Evolutionary conservation across 2,113 vertebrate genomes (phyloP), one percentile per base, ranked within the genome.

Genomic region (Nibea albiflora): DNA sequence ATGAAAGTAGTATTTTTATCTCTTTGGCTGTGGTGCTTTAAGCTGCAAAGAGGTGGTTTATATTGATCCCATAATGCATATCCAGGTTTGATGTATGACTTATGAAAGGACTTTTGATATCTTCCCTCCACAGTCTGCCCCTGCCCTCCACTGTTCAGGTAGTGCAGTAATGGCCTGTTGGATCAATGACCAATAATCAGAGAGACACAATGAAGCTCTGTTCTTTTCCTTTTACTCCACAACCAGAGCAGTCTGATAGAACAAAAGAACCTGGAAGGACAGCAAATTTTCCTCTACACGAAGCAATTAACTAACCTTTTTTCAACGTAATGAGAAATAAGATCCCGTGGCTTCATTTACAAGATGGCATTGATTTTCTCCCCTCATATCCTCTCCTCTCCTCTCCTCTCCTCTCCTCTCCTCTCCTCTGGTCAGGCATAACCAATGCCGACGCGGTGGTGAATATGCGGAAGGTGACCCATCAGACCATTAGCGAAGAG

Each of bases 401-500:
- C 11, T 56, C 11, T 61, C 20, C 35, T 39, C 35, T 39, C 20
- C 8, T 66, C 58, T 39, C 35, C 11, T 56, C 11, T 61, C 20
- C 0, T 35, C 35, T 35, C 11, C 14, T 80, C 14, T 46, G 3
- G 19, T 75, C 94, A 97, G 97, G 95, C 62, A 63, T 89, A 2
- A 94, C 89, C 82, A 90, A 89, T 2, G 86, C 89, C 0, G 95
- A 96, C 74, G 94, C 95, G 28, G 92, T 95, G 89, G 96, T 99
- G 88, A 96, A 93, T 84, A 97, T 99, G 95, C 94, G 95, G 49
- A 94, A 96, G 88, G 94, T 96, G 85, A 97, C 96, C 80, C 95
- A 96, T 24, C 94, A 85, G 77, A 78, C 93, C 0, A 77, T 97
- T 11, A 94, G 90, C 0, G 96, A 96, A 19, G 96, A 96, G n/a